These are phyloP conservation scores for Apotomis turbidana DNA, from an alignment of 2,888 invertebrate species.

Conservation along the genomic window DNA sequence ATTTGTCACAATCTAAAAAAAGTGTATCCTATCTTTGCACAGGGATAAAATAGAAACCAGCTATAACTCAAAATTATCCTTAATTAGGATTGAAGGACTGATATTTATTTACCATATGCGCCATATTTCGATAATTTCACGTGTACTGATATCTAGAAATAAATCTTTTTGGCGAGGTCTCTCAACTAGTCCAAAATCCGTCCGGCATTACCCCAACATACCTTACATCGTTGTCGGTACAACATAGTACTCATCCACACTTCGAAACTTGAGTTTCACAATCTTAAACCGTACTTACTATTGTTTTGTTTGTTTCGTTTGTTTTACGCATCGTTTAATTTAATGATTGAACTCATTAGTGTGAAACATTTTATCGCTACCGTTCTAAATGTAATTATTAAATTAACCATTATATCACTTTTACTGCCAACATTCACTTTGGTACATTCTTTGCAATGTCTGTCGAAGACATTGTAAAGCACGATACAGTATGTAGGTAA, in stretches of 20 bases:
- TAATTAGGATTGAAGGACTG: too few relatives aligned
- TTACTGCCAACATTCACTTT: conserved; percentile 1
- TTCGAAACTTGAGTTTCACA: conserved; percentile 11
- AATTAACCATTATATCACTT: conserved; percentile 2
- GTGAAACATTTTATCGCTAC: conserved; percentile 12
- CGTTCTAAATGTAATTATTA: not conserved
- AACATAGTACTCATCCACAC: not conserved
- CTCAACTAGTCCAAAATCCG: too few relatives aligned
- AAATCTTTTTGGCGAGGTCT: too few relatives aligned
- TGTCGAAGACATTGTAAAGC: not conserved
- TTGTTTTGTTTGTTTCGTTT: conserved; percentile 5
- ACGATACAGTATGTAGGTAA: too few relatives aligned
- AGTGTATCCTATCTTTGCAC: too few relatives aligned
- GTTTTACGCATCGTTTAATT: conserved; percentile 16
- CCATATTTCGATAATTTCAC: too few relatives aligned
- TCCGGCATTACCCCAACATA: too few relatives aligned
- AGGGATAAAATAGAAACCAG: too few relatives aligned
- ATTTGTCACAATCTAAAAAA: too few relatives aligned
- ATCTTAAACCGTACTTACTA: not conserved
- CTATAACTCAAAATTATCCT: too few relatives aligned
- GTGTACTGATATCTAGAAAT: too few relatives aligned
- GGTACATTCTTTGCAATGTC: not conserved
- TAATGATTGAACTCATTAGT: conserved; percentile 5
- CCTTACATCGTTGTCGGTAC: not conserved
- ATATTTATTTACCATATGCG: too few relatives aligned